Conservation (phyloP, 1,140 invertebrate genomes). For the Homarus americanus region DNA sequence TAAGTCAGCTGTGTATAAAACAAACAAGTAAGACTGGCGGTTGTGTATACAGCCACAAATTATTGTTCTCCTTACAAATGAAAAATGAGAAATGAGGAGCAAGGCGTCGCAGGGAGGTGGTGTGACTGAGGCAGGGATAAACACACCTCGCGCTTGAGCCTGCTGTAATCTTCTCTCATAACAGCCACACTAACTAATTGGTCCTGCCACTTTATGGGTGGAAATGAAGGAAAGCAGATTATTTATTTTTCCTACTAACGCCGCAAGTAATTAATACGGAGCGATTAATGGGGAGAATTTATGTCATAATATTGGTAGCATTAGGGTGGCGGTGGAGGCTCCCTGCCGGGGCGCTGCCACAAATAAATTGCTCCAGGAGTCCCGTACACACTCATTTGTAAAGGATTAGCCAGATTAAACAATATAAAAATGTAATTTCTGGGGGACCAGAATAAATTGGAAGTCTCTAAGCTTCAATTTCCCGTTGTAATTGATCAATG, state of each 20-base stretch:
- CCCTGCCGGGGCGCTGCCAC: not conserved
- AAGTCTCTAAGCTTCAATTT: slow-evolving; percentile 66
- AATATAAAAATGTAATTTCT: slow-evolving; percentile 72
- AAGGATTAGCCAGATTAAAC: slow-evolving; percentile 61
- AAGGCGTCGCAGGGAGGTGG: too few species aligned
- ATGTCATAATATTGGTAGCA: slow-evolving; percentile 46
- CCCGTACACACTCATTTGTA: slow-evolving; percentile 66
- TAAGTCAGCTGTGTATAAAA: too few species aligned
- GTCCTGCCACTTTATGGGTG: slow-evolving; percentile 2
- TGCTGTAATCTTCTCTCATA: not conserved
- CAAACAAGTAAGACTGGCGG: too few species aligned
- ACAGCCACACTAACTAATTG: slow-evolving; percentile 12
- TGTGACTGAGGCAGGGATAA: not conserved
- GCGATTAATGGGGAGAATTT: slow-evolving; percentile 39
- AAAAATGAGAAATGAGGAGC: too few species aligned
- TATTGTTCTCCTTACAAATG: too few species aligned
- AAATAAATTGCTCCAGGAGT: slow-evolving; percentile 56
- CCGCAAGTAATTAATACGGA: slow-evolving; percentile 27
- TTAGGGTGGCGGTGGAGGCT: not conserved
- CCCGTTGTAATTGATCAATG: slow-evolving; percentile 68
- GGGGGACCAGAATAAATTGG: slow-evolving; percentile 69
- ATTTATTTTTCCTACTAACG: slow-evolving; percentile 27
- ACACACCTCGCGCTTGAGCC: not conserved
- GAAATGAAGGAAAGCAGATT: slow-evolving; percentile 33
- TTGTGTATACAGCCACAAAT: too few species aligned